Evolutionary conservation across 2,888 invertebrate genomes (phyloP).

Genomic region (Eubasilissa splendida): DNA sequence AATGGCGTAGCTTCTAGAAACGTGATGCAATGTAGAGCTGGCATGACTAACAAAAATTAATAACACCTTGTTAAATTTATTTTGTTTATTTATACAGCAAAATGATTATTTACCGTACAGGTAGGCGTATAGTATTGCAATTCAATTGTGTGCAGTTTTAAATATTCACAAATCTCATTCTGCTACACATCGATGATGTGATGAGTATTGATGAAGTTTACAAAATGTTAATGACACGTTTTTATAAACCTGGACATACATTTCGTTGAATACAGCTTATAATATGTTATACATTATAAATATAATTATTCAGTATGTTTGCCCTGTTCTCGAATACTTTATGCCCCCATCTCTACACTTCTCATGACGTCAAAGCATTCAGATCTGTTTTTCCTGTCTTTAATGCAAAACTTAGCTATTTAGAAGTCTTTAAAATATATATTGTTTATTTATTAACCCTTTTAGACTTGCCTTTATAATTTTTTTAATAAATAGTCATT

Average conservation of each 20-base stretch:
- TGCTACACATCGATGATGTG: background rate
- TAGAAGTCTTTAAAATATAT: background rate
- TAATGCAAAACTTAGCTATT: background rate
- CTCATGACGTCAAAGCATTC: background rate
- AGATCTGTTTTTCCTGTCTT: background rate
- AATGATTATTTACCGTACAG: background rate
- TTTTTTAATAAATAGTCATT: background rate
- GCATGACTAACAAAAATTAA: background rate
- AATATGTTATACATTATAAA: background rate
- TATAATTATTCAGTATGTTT: background rate
- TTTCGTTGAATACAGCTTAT: background rate
- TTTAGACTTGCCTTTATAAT: background rate
- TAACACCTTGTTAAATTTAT: background rate
- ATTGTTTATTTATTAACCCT: background rate
- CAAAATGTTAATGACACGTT: background rate
- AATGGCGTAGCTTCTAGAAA: slow-evolving; percentile 27
- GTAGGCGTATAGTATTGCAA: background rate
- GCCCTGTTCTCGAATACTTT: background rate
- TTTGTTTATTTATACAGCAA: too few relatives aligned
- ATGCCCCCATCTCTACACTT: background rate
- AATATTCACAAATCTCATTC: too few relatives aligned
- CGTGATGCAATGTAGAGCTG: slow-evolving; percentile 30
- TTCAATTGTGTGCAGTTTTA: background rate
- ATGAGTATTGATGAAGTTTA: background rate
- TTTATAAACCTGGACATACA: background rate